Base-by-base conservation (phyloP, 2,888 invertebrate genomes). In the Muschampia plurimacula region DNA sequence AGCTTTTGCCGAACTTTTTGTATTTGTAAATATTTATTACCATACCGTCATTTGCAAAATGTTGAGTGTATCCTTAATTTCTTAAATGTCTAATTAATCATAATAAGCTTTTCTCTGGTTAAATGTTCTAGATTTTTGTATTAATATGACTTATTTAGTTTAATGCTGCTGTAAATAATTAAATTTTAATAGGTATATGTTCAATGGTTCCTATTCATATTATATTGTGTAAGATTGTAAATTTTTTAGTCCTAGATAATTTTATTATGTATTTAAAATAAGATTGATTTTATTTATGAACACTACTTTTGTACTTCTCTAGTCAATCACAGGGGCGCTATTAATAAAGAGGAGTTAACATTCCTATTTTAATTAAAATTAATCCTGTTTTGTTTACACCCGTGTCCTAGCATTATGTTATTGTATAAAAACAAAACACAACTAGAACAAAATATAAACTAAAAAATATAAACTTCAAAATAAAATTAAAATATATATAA, bases 241-340 rank as follows among this genome's bases (percentile, higher is more conserved):
- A 72, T 46, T 49, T 36, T 6, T 12, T 71, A 66, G 36, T 66
- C 74, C 72, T 76, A 72, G 77, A 76, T 80, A 75, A 68, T 76
- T 78, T 41, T 41, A 57, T 55, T 55, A 22, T 22, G 22, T 22
- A 55, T 57, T 60, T 57, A 68, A 36, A 12, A 59, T 86, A 88
- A 87, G 84, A 83, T 84, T 87, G 81, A 90, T 90, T 36, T 36
- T 90, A 90, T 90, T 89, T 91, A 90, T 88, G 75, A 81, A 78
- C 80, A 65, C 78, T 79, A 79, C 79, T 75, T 82, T 83, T 84
- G 79, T 85, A 89, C 86, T 91, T 89, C 89, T 86, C 92, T 92
- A 92, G 92, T 92, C 92, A 91, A 82, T 81, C 80, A 75, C 75
- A 86, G 84, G 82, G 86, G 88, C 88, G 88, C 90, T 91, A 87